These are phyloP conservation scores for Dysdera silvatica DNA, from an alignment of 1,140 invertebrate species.

Conservation along the genomic window DNA sequence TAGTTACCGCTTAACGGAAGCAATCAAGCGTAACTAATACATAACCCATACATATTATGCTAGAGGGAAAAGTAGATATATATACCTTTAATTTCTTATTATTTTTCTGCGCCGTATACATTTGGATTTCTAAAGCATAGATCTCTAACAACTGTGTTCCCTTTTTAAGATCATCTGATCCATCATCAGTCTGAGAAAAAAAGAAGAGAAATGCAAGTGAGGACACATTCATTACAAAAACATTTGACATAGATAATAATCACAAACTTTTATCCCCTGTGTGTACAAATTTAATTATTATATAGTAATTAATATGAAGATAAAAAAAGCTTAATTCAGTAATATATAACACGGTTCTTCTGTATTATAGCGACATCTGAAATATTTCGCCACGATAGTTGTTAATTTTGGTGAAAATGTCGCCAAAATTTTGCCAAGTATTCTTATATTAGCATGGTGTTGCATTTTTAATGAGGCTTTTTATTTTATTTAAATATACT, in stretches of 20 bases:
- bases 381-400: not conserved
- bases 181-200: constrained; percentile 77
- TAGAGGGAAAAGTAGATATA: not conserved
- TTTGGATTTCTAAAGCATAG: constrained; percentile 98
- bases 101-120: constrained; percentile 99
- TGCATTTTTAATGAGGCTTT: no score
- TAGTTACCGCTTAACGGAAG: no score
- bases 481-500: no score
- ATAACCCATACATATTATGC: not conserved
- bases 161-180: constrained; percentile 98
- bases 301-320: not conserved
- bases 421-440: no score
- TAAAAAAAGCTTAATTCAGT: constrained; percentile 4
- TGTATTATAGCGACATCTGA: no score
- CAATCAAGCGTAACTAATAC: no score
- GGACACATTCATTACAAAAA: no score
- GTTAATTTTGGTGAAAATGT: no score
- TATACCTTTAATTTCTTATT: constrained; percentile 90
- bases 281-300: no score
- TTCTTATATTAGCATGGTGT: no score
- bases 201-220: not conserved
- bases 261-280: no score
- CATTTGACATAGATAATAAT: no score
- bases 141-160: constrained; percentile 97
- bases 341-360: constrained; percentile 13